Base-by-base conservation (phyloP, 2,113 vertebrate genomes). In the Meriones unguiculatus region DNA sequence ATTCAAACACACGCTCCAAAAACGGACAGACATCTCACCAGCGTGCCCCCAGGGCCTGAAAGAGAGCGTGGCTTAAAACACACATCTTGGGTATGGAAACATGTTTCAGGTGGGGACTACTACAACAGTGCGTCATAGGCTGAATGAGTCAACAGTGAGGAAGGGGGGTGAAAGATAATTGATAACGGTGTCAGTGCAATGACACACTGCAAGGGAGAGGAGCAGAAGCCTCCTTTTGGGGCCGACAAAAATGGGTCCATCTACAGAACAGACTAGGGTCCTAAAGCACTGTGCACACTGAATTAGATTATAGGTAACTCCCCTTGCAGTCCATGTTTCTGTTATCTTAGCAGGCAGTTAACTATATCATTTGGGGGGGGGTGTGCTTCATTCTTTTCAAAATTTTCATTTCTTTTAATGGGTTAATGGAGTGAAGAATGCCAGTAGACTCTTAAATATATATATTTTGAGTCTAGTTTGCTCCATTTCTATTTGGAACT, bases 161-260 rank as follows among this genome's bases (percentile, higher is more conserved):
- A 62, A 24, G 70, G 84, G 38, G 24, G 57, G 24, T 24, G 13
- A 77, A 69, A 85, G 38, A 57, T 8, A 2, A 64, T 70, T 7
- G 1, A 20, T n/a, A n/a, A 9, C 6, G 41, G 38, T 46, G n/a
- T 52, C n/a, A n/a, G 18, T 64, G 14, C 13, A 17, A 3, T 0
- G 9, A 25, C 0, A 20, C 28, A 13, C 59, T 67, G 59, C 20
- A 28, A 15, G 57, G 30, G 30, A 25, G 59, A 38, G 24, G 52
- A 70, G 11, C 65, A 30, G 69, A n/a, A n/a, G n/a, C n/a, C n/a
- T n/a, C n/a, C n/a, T n/a, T n/a, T n/a, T n/a, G 59, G 62, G 64
- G 50, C 4, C 22, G 28, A 32, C 77, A 75, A 25, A n/a, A n/a
- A 22, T 35, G 52, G 22, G 25, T 52, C 11, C 14, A 41, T 67